Evolutionary conservation across 1,140 invertebrate species (phyloP), one percentile per base, ranked within the genome.

Genomic region (Leptestheria dahalacensis): DNA sequence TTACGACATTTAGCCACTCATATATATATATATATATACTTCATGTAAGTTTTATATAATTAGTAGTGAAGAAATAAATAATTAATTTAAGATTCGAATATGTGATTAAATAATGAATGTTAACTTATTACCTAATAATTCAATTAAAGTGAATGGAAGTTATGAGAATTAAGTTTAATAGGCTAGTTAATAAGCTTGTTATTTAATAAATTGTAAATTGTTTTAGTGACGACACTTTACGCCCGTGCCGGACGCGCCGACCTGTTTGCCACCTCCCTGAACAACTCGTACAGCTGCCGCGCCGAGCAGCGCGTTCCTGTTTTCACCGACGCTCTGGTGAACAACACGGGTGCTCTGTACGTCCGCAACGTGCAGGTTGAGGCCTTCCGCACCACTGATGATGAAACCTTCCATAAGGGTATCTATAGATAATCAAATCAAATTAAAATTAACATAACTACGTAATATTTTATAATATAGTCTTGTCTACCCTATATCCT

Each of bases 201-300:
- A 56, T 56, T 25, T n/a, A 15, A 0, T 52, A n/a, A n/a, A n/a
- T n/a, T n/a, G n/a, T n/a, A n/a, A n/a, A n/a, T 23, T 12, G 21
- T 24, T 10, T 1, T 29, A 33, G 3, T 29, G 41, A 41, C 24
- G 10, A 29, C 26, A 20, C 25, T 56, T 18, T 29, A 26, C 11
- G 53, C 53, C 41, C 41, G 26, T 28, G 11, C 41, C 18, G 20
- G 53, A 10, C 26, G 41, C 24, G 21, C 26, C 41, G 53, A 56
- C 15, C 9, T 56, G 10, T 56, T 56, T 29, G n/a, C 41, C 28
- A 56, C 53, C 12, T 29, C 53, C 12, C 41, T 56, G 24, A 56
- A 56, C 26, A 26, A 41, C 15, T 56, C 53, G 20, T 56, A 56
- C 15, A 26, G 53, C 18, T 56, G 53, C 25, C 53, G 41, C 18